A percentile compares a stretch with the other conserved stretches of the same genome.
These are phyloP conservation scores for Apodemus speciosus DNA, from an alignment of 2,113 vertebrate species.

Conservation along the genomic window DNA sequence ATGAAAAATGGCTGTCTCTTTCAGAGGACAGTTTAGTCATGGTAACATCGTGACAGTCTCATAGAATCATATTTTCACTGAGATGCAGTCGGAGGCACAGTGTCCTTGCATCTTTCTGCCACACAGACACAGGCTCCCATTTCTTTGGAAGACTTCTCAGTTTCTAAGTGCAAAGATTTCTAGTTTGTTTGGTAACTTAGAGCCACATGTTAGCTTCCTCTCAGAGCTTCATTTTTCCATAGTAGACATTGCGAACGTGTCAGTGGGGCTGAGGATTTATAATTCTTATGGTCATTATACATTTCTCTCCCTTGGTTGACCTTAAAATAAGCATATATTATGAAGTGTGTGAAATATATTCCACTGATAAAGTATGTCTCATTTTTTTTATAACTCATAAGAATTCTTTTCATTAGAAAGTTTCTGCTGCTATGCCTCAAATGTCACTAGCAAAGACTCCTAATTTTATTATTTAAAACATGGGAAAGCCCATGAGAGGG, in stretches of 20 bases:
- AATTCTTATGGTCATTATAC: background rate
- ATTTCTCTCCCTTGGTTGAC: background rate
- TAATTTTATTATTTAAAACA: conserved; percentile 53
- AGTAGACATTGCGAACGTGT: background rate
- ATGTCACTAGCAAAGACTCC: background rate
- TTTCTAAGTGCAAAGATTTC: background rate
- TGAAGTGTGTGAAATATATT: background rate
- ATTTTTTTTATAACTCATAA: background rate
- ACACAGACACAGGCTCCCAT: background rate
- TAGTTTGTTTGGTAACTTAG: background rate
- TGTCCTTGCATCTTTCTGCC: background rate
- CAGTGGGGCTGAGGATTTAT: background rate
- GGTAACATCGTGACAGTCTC: background rate
- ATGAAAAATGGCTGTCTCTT: background rate
- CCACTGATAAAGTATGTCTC: background rate
- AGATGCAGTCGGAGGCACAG: too few relatives aligned
- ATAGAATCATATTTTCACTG: background rate
- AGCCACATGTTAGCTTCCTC: background rate
- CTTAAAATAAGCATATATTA: background rate
- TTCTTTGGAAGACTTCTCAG: background rate
- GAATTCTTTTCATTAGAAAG: background rate
- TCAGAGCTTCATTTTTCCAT: rapidly evolving
- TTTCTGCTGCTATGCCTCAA: background rate
- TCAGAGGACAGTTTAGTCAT: rapidly evolving
- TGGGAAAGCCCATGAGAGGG: background rate